Conservation (phyloP, 2,113 vertebrate species). For the Tyrannus savana region DNA sequence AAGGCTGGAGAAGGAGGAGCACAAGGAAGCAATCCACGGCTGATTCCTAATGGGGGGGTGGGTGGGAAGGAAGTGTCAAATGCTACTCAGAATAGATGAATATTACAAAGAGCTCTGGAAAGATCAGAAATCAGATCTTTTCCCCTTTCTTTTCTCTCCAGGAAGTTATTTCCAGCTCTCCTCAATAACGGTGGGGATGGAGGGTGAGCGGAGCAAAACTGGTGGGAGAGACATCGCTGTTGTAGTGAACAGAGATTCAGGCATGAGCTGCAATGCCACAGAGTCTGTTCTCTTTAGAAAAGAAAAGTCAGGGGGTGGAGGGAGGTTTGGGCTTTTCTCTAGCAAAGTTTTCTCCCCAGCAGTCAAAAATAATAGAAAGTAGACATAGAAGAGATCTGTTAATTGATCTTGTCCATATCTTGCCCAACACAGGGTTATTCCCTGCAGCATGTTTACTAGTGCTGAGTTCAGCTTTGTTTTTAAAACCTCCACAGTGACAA, state of each 20-base stretch:
- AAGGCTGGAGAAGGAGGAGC: constrained; percentile 21
- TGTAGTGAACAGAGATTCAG: background rate
- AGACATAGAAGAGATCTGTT: constrained; percentile 25
- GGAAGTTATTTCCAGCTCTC: background rate
- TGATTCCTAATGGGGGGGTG: background rate
- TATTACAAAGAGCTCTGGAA: constrained; percentile 1
- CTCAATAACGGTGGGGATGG: background rate
- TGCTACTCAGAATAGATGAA: constrained; percentile 23
- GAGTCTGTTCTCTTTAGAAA: background rate
- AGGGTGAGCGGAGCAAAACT: background rate
- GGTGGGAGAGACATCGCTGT: background rate
- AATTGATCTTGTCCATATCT: constrained; percentile 64
- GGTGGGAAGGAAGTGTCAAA: constrained; percentile 38
- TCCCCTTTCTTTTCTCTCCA: background rate
- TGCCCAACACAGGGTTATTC: constrained; percentile 48
- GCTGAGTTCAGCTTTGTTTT: constrained; percentile 71
- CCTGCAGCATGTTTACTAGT: constrained; percentile 61
- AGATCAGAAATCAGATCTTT: background rate
- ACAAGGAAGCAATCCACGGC: background rate
- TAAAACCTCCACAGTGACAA: constrained; percentile 58
- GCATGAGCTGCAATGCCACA: background rate
- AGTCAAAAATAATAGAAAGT: constrained; percentile 58
- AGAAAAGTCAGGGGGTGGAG: background rate
- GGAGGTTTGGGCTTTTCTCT: background rate
- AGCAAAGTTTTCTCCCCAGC: constrained; percentile 31